phyloP scores from a whole-genome alignment of 2,113 vertebrate species.

The Podocnemis expansa region DNA sequence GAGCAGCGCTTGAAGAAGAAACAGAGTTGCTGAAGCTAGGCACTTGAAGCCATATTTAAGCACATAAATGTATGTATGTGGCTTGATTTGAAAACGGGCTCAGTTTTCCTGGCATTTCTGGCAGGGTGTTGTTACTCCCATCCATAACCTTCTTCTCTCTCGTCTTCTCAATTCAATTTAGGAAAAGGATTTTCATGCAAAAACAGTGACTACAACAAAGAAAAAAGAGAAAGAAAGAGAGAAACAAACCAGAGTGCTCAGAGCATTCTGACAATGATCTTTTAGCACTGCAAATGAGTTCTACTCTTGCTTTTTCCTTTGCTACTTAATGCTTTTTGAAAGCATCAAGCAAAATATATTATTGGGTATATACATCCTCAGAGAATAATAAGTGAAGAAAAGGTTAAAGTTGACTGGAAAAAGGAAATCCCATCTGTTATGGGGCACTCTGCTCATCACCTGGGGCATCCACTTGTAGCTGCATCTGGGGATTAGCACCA shows the following conservation, averaged over 20 bases:
- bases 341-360: background rate
- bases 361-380: too few relatives aligned
- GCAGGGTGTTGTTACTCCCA: background rate
- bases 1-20: too few relatives aligned
- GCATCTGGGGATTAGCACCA: background rate
- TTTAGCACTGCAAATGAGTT: fast-evolving
- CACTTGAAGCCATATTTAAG: background rate
- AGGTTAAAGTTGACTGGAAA: too few relatives aligned
- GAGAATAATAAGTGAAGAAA: too few relatives aligned
- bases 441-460: background rate
- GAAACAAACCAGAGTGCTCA: background rate
- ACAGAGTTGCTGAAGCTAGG: background rate
- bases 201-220: background rate
- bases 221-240: background rate
- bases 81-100: background rate
- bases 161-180: fast-evolving
- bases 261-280: background rate
- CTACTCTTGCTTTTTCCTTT: background rate
- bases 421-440: too few relatives aligned
- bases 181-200: background rate
- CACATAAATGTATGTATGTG: background rate
- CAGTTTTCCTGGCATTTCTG: background rate
- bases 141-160: background rate
- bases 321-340: background rate
- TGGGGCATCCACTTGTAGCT: background rate